Evolutionary conservation across 2,797 vertebrate species (phyloP).

Genomic region (Astyanax mexicanus): DNA sequence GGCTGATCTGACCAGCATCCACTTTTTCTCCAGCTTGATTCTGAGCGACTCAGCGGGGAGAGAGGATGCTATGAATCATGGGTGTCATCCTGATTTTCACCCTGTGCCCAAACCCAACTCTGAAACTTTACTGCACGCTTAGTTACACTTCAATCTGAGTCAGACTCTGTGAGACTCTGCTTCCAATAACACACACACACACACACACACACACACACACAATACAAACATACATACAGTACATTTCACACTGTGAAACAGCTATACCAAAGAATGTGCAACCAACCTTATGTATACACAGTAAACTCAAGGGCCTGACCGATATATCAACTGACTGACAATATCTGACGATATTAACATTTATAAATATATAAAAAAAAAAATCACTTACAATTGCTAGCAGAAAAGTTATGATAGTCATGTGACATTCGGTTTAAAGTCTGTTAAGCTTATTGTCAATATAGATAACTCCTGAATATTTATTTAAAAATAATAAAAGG

Average conservation of each 20-base stretch:
- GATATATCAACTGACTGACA: not conserved
- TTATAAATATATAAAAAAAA: not conserved
- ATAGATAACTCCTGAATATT: too few species aligned
- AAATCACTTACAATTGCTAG: not conserved
- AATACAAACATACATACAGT: not conserved
- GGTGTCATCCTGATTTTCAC: slow-evolving; percentile 61
- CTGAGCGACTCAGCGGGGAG: slow-evolving; percentile 50
- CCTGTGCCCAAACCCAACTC: slow-evolving; percentile 51
- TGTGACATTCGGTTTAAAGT: not conserved
- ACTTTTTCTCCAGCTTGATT: slow-evolving; percentile 52
- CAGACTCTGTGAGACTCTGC: slow-evolving; percentile 40
- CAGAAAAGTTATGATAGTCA: not conserved
- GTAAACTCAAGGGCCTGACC: not conserved
- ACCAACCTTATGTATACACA: not conserved
- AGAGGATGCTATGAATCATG: slow-evolving; percentile 64
- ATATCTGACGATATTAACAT: not conserved
- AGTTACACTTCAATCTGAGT: slow-evolving; percentile 65
- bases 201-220: slow-evolving; percentile 22
- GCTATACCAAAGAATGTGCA: not conserved
- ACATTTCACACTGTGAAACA: not conserved
- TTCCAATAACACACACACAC: slow-evolving; percentile 36
- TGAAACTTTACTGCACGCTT: slow-evolving; percentile 65
- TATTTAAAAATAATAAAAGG: too few species aligned
- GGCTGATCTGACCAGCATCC: slow-evolving; percentile 20
- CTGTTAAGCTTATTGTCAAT: too few species aligned